Conservation (phyloP, 2,113 vertebrate genomes). For the Nansenia antarctica region DNA sequence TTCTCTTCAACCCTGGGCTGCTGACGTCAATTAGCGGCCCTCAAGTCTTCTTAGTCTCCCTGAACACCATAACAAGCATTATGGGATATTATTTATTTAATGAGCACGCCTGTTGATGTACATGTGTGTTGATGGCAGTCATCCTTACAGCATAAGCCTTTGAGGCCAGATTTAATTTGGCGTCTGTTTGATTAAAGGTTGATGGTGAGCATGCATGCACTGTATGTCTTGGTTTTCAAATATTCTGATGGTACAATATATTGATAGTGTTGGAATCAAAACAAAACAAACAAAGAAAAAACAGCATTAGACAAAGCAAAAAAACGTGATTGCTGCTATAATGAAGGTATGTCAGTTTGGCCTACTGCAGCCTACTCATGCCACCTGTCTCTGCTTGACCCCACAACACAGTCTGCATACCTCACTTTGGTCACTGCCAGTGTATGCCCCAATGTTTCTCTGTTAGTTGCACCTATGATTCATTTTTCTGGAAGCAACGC, state of each 20-base stretch:
- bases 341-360: neutral
- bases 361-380: conserved; percentile 11
- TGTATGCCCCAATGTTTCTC: conserved; percentile 29
- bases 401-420: neutral
- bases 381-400: conserved; percentile 34
- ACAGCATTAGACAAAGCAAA: too few species aligned
- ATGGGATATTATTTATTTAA: conserved; percentile 49
- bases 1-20: conserved; percentile 2
- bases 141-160: conserved; percentile 5
- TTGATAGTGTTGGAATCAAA: neutral
- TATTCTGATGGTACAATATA: neutral
- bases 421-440: conserved; percentile 18
- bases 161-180: conserved; percentile 53
- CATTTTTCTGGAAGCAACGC: conserved; percentile 13
- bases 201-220: neutral
- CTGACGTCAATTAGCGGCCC: conserved; percentile 1
- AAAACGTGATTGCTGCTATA: too few species aligned
- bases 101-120: conserved; percentile 42
- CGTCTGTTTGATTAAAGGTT: conserved; percentile 10
- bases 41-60: conserved; percentile 8
- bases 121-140: neutral
- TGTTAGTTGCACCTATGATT: conserved; percentile 24
- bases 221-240: neutral
- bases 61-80: conserved; percentile 32
- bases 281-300: too few species aligned